phyloP scores from a whole-genome alignment of 2,888 invertebrate species.

The Caenorhabditis drosophilae region DNA sequence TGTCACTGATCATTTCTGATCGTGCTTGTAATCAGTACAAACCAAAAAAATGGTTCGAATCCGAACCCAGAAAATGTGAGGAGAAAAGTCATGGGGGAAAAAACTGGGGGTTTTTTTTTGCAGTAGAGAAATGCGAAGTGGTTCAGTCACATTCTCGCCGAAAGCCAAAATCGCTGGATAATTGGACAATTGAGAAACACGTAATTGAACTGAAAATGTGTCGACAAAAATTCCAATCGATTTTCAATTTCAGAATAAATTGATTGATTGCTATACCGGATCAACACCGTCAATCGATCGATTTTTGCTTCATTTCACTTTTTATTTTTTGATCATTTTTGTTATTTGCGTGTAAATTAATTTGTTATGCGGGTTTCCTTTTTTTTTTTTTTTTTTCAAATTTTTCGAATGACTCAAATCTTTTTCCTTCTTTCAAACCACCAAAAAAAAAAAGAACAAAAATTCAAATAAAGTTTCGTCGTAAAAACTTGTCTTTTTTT shows the following conservation, averaged over 20 bases:
- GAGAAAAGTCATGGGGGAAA: too few species aligned
- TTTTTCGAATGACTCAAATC: neutral
- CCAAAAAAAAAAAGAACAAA: slow-evolving; percentile 1
- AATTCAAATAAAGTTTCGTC: neutral
- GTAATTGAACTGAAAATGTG: too few species aligned
- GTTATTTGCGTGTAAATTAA: neutral
- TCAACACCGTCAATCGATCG: neutral
- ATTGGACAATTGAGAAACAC: slow-evolving; percentile 30
- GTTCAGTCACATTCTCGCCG: slow-evolving; percentile 25
- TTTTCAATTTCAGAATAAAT: slow-evolving; percentile 18
- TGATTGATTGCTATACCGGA: slow-evolving; percentile 25
- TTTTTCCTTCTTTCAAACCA: neutral
- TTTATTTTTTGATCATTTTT: neutral
- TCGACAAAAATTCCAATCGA: neutral
- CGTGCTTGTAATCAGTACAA: slow-evolving; percentile 35
- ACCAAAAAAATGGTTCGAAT: slow-evolving; percentile 22
- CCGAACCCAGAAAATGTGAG: slow-evolving; percentile 40
- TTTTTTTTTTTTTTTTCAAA: neutral
- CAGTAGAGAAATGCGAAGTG: slow-evolving; percentile 41
- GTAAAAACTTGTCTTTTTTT: too few species aligned
- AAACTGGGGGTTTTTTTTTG: slow-evolving; percentile 9
- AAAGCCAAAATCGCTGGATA: slow-evolving; percentile 23
- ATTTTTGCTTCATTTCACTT: neutral
- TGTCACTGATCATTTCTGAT: slow-evolving; percentile 46
- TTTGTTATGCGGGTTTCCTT: neutral